Conservation (phyloP, 1,140 invertebrate genomes). For the Tetragonula clypearis region DNA sequence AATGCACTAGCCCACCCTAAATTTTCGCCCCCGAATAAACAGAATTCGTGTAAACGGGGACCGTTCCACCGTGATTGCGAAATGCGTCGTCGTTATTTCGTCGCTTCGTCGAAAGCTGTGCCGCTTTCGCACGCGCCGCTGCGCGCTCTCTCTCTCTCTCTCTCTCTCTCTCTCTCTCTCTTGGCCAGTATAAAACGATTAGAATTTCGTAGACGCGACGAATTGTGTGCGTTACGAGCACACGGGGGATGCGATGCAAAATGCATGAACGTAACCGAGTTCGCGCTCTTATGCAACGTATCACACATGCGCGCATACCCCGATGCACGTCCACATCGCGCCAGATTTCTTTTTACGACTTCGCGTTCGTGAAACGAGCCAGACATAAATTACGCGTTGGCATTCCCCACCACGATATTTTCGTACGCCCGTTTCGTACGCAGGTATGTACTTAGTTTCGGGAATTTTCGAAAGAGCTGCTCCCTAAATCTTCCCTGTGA, state of each 20-base stretch:
- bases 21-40: too few species aligned
- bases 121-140: background rate
- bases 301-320: too few species aligned
- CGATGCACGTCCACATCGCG: background rate
- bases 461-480: background rate
- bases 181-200: slow-evolving; percentile 8
- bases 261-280: slow-evolving; percentile 17
- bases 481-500: background rate
- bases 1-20: too few species aligned
- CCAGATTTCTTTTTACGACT: slow-evolving; percentile 36
- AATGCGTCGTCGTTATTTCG: slow-evolving; percentile 11
- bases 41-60: background rate
- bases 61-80: slow-evolving; percentile 30
- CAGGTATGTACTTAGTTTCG: too few species aligned
- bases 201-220: slow-evolving; percentile 37
- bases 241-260: slow-evolving; percentile 39
- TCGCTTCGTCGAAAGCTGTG: background rate
- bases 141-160: background rate
- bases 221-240: slow-evolving; percentile 5
- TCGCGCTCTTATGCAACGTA: slow-evolving; percentile 42
- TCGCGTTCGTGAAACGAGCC: slow-evolving; percentile 21
- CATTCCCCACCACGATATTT: slow-evolving; percentile 9
- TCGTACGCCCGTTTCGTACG: background rate
- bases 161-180: background rate
- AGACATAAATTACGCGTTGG: background rate